These are phyloP conservation scores for Buteo buteo DNA, from an alignment of 2,113 vertebrate species.

Conservation along the genomic window DNA sequence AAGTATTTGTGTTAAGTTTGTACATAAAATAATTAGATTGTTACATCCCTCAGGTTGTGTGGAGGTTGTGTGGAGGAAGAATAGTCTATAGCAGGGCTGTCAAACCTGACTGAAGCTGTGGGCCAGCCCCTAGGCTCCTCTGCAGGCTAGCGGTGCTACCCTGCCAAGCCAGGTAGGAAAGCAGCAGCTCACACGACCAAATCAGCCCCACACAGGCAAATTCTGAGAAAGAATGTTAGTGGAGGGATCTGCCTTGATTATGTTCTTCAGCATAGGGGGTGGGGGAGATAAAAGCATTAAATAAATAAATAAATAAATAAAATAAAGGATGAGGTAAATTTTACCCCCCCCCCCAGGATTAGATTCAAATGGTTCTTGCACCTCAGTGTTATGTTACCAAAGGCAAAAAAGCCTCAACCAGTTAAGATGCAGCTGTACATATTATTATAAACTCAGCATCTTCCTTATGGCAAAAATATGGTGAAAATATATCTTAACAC, in stretches of 20 bases:
- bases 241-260: not conserved
- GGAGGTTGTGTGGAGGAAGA: not conserved
- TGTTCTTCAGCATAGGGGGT: not conserved
- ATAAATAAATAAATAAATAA: not conserved
- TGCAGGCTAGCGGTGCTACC: not conserved
- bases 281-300: not conserved
- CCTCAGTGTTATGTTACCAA: not conserved
- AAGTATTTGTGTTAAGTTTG: not conserved
- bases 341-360: not conserved
- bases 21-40: not conserved
- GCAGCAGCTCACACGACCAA: not conserved
- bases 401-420: not conserved
- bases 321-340: not conserved
- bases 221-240: fast-evolving
- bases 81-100: not conserved
- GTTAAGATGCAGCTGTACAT: not conserved
- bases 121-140: not conserved
- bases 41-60: not conserved
- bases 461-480: not conserved
- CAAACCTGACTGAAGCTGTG: not conserved
- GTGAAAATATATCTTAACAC: not conserved
- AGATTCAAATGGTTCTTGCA: not conserved
- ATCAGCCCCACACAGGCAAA: not conserved
- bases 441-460: not conserved
- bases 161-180: not conserved